Conservation (phyloP, 1,140 invertebrate genomes). For the Telenomus remus region DNA sequence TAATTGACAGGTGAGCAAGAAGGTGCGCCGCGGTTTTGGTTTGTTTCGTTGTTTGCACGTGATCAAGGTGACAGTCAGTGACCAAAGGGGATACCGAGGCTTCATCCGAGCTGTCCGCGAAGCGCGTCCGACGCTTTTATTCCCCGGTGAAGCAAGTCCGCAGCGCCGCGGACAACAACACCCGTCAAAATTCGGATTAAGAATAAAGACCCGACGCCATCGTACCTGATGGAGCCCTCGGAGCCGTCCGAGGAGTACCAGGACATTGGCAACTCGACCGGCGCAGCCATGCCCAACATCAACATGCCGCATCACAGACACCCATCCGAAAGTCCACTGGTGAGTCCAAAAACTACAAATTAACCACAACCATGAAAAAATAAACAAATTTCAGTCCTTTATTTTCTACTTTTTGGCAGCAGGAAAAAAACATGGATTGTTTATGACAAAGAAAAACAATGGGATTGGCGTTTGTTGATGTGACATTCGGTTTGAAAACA, state of each 20-base stretch:
- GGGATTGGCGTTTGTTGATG: too few species aligned
- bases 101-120: not conserved
- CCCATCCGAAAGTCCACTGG: constrained; percentile 67
- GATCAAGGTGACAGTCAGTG: not conserved
- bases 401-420: not conserved
- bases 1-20: not conserved
- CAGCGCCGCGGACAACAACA: constrained; percentile 65
- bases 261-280: constrained; percentile 75
- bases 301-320: constrained; percentile 64
- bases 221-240: constrained; percentile 82
- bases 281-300: constrained; percentile 65
- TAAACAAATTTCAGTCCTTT: too few species aligned
- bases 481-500: too few species aligned
- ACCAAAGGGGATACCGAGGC: not conserved
- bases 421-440: not conserved
- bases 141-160: constrained; percentile 36
- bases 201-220: constrained; percentile 89
- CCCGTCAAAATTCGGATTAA: constrained; percentile 92
- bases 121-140: constrained; percentile 13
- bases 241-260: constrained; percentile 85
- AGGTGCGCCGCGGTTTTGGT: not conserved
- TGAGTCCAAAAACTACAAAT: constrained; percentile 49
- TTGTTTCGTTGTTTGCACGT: not conserved
- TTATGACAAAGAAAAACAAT: too few species aligned
- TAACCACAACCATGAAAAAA: too few species aligned